Evolutionary conservation across 2,113 vertebrate species (phyloP).

Genomic region (Panthera tigris): DNA sequence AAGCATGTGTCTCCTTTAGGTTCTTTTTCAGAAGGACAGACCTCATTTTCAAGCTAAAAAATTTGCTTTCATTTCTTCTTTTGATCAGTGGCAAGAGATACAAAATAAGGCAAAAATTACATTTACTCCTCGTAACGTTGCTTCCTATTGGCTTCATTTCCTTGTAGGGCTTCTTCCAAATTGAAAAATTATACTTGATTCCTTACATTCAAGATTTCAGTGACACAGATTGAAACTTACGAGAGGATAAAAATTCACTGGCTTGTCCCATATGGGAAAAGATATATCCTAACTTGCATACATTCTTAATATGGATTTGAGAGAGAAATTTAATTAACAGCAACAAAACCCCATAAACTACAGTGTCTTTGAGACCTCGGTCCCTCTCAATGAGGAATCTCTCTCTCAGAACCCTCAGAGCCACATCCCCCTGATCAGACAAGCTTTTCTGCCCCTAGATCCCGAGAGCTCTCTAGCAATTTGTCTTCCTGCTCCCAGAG

Average conservation of each 20-base stretch:
- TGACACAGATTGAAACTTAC: neutral
- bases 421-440: neutral
- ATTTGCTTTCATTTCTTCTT: neutral
- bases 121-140: neutral
- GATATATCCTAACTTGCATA: neutral
- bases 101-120: neutral
- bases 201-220: neutral
- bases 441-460: neutral
- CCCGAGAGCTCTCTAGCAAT: neutral
- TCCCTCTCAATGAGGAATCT: neutral
- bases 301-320: neutral
- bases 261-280: neutral
- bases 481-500: neutral
- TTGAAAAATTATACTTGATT: neutral
- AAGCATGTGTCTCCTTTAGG: conserved; percentile 16
- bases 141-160: neutral
- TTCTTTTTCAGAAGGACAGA: conserved; percentile 17
- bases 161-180: neutral
- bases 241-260: neutral
- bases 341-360: neutral
- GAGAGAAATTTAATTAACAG: conserved; percentile 38
- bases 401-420: neutral
- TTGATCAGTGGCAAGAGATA: neutral
- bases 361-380: too few relatives aligned
- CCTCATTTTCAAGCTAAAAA: conserved; percentile 32